phyloP scores from a whole-genome alignment of 2,888 invertebrate genomes.

The Apomyelois bistriatella region DNA sequence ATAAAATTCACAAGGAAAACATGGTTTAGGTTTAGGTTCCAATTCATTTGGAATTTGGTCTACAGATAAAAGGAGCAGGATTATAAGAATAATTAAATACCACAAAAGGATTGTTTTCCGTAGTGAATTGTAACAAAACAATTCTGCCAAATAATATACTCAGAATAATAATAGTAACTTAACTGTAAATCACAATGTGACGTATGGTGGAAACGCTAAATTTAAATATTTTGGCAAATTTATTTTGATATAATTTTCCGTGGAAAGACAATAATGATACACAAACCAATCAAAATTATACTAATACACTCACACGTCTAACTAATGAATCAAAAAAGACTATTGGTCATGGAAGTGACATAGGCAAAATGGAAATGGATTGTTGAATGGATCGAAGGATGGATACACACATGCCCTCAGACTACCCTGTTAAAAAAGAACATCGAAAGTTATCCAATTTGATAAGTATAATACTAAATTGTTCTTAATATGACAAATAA shows the following conservation, averaged over 20 bases:
- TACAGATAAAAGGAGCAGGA: no score
- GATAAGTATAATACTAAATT: no score
- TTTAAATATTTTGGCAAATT: conserved; percentile 15
- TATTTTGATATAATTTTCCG: conserved; percentile 24
- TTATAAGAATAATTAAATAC: background rate
- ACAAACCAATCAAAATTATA: conserved; percentile 44
- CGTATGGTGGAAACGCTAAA: no score
- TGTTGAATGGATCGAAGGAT: conserved; percentile 34
- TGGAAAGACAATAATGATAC: conserved; percentile 65
- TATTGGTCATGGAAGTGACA: conserved; percentile 45
- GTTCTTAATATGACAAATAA: no score
- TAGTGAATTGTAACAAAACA: conserved; percentile 21
- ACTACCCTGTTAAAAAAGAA: conserved; percentile 33
- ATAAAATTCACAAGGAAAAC: conserved; percentile 5
- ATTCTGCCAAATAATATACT: conserved; percentile 13
- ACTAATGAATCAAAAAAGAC: conserved; percentile 69
- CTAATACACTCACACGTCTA: conserved; percentile 61
- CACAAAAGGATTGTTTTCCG: conserved; percentile 14
- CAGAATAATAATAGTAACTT: background rate
- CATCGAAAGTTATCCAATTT: conserved; percentile 34
- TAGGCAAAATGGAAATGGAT: conserved; percentile 37
- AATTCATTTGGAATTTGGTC: no score
- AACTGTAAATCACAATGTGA: no score
- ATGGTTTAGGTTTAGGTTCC: background rate
- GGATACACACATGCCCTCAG: conserved; percentile 48